These are phyloP conservation scores for Neomonachus schauinslandi DNA, from an alignment of 2,113 vertebrate species.

Conservation along the genomic window DNA sequence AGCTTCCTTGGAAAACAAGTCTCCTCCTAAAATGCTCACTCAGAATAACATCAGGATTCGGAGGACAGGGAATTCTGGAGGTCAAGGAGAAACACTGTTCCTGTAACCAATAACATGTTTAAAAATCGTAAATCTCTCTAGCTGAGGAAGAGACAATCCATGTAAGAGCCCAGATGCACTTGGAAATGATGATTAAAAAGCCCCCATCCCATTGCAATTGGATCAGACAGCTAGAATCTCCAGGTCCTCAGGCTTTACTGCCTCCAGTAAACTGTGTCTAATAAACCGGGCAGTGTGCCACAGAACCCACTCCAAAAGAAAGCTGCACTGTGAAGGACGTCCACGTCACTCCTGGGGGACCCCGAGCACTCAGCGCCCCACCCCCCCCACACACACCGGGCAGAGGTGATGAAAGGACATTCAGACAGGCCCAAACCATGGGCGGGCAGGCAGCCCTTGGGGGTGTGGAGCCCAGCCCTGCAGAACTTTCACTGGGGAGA, in stretches of 20 bases:
- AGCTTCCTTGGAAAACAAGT: not conserved
- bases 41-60: not conserved
- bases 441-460: not conserved
- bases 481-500: not conserved
- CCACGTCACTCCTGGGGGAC: fast-evolving
- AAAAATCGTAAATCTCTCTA: not conserved
- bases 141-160: not conserved
- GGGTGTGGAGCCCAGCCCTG: not conserved
- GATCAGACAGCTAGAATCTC: not conserved
- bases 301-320: not conserved
- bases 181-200: not conserved
- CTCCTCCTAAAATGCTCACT: not conserved
- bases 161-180: not conserved
- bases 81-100: not conserved
- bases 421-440: not conserved
- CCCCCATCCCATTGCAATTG: not conserved
- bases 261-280: not conserved
- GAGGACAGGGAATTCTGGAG: no score
- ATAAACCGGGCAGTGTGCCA: fast-evolving
- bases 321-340: not conserved
- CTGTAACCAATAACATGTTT: fast-evolving
- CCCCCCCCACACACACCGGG: not conserved
- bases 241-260: not conserved
- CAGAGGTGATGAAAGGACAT: not conserved
- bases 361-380: not conserved